phyloP scores from a whole-genome alignment of 2,888 invertebrate genomes.

The Nomada ferruginata region DNA sequence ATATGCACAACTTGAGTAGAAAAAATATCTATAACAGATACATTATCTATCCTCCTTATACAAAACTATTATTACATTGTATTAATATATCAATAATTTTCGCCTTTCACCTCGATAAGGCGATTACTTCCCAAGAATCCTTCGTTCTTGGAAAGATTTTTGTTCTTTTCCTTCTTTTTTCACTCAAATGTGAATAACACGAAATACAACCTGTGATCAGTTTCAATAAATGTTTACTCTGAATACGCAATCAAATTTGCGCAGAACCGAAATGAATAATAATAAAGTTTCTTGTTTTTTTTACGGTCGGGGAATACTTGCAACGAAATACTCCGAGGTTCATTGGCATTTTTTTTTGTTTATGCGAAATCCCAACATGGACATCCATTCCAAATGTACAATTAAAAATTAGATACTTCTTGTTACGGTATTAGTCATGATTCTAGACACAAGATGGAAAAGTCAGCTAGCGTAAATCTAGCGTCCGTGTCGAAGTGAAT shows the following conservation, averaged over 20 bases:
- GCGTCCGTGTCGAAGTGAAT: slow-evolving; percentile 52
- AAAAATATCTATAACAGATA: slow-evolving; percentile 80
- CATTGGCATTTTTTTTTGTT: slow-evolving; percentile 72
- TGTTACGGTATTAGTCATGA: slow-evolving; percentile 62
- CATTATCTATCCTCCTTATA: slow-evolving; percentile 76
- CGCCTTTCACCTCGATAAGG: slow-evolving; percentile 59
- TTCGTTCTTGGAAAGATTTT: slow-evolving; percentile 44
- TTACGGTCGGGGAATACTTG: slow-evolving; percentile 68
- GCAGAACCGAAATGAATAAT: slow-evolving; percentile 42
- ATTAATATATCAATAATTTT: slow-evolving; percentile 71
- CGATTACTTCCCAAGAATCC: slow-evolving; percentile 54
- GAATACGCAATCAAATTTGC: slow-evolving; percentile 31
- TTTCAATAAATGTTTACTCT: slow-evolving; percentile 40
- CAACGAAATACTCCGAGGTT: slow-evolving; percentile 73
- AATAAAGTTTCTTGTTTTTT: slow-evolving; percentile 55
- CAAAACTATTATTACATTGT: slow-evolving; percentile 77
- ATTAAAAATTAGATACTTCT: slow-evolving; percentile 64
- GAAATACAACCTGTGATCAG: slow-evolving; percentile 50
- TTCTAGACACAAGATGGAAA: slow-evolving; percentile 57
- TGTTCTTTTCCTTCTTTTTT: slow-evolving; percentile 24
- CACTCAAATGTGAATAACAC: slow-evolving; percentile 42
- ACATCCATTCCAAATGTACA: slow-evolving; percentile 74
- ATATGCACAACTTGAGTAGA: slow-evolving; percentile 78
- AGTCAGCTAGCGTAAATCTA: slow-evolving; percentile 52
- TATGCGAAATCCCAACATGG: slow-evolving; percentile 72